Base-by-base conservation (phyloP, 2,797 vertebrate genomes). In the Sphenodon punctatus region DNA sequence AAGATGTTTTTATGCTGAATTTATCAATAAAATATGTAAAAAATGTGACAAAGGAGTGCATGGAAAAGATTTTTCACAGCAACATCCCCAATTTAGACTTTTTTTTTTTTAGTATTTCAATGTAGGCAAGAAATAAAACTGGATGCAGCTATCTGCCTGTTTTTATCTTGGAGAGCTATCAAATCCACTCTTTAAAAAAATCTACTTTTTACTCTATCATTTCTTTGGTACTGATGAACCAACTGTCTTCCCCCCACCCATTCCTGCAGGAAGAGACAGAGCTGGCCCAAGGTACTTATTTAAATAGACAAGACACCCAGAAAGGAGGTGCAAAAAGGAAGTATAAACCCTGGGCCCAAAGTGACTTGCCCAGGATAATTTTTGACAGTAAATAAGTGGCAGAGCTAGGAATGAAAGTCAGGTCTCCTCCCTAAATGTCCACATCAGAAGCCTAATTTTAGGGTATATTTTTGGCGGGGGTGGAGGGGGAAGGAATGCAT, bases 121-220 rank as follows among this genome's bases (percentile, higher is more conserved):
- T 41, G 60, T 27, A 63, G 41, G n/a, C 15, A 63, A 42, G 25
- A 42, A 41, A 63, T 41, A 61, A 68, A 51, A 3, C 5, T 13
- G 6, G 38, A 10, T 69, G 39, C 64, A 45, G 19, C 5, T 49
- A 4, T 12, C 5, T 1, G 13, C 49, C 51, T 1, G 2, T 45
- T 41, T 73, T 59, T 42, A 14, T 80, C 63, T 15, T 48, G 53
- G 34, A 43, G 30, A 65, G 59, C n/a, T n/a, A 27, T 34, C 10
- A 32, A 65, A 23, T 6, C 6, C n/a, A 0, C 36, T 32, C 27
- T 68, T 1, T n/a, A n/a, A n/a, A n/a, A n/a, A n/a, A n/a, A n/a
- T n/a, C n/a, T n/a, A n/a, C n/a, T n/a, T n/a, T n/a, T n/a, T n/a
- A n/a, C n/a, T n/a, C n/a, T n/a, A n/a, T n/a, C n/a, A n/a, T n/a